Conservation (phyloP, 1,140 invertebrate species). For the Bombus pyrosoma region DNA sequence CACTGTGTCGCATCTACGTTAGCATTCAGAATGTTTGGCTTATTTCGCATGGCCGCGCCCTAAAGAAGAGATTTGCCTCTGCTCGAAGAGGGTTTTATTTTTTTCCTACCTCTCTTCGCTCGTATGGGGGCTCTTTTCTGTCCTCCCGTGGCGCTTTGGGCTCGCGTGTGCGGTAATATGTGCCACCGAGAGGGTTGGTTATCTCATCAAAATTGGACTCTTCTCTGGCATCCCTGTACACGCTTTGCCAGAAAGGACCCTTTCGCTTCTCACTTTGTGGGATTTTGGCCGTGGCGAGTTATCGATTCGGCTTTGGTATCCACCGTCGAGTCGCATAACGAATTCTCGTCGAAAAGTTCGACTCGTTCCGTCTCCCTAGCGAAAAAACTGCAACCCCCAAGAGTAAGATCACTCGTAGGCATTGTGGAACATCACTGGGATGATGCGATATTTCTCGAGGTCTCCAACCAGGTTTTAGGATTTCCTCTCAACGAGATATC, state of each 20-base stretch:
- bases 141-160: conserved; percentile 27
- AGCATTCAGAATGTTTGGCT: conserved; percentile 81
- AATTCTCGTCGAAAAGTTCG: conserved; percentile 39
- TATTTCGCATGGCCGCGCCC: conserved; percentile 80
- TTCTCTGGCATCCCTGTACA: conserved; percentile 63
- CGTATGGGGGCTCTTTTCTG: conserved; percentile 36
- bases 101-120: conserved; percentile 39
- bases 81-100: conserved; percentile 76
- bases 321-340: conserved; percentile 49
- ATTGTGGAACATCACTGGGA: neutral
- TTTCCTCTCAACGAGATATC: too few species aligned
- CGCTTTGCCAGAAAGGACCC: conserved; percentile 55
- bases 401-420: neutral
- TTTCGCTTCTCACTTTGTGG: conserved; percentile 75
- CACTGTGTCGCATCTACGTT: conserved; percentile 77
- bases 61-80: conserved; percentile 82
- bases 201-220: conserved; percentile 81
- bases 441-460: too few species aligned
- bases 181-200: conserved; percentile 75
- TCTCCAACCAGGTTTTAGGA: neutral
- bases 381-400: neutral
- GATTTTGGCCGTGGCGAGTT: conserved; percentile 75
- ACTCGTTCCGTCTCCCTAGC: neutral
- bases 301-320: conserved; percentile 76
- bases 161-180: conserved; percentile 64